Evolutionary conservation across 2,113 vertebrate species (phyloP).

Genomic region (Nerophis lumbriciformis): DNA sequence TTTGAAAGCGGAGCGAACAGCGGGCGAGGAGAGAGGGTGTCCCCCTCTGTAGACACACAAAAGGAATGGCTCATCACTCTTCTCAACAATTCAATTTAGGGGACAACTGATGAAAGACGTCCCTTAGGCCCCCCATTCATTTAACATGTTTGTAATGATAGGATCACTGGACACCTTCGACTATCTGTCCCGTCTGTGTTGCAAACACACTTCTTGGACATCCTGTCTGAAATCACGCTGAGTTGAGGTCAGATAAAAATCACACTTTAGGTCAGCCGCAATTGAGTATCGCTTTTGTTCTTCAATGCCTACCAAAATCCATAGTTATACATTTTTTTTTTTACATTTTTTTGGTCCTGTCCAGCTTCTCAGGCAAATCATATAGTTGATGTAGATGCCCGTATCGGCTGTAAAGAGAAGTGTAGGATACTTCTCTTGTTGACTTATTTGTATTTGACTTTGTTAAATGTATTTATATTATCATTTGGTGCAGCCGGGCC

Average conservation of each 20-base stretch:
- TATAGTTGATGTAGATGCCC: too few species aligned
- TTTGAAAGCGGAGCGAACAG: conserved; percentile 46
- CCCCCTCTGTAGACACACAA: conserved; percentile 45
- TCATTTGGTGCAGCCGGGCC: too few species aligned
- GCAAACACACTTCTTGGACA: conserved; percentile 32
- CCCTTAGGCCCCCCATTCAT: conserved; percentile 45
- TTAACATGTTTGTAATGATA: conserved; percentile 39
- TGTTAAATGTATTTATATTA: too few species aligned
- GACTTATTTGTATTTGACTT: too few species aligned
- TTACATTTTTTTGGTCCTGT: too few species aligned
- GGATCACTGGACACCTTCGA: conserved; percentile 20
- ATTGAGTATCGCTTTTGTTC: too few species aligned
- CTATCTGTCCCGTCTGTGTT: conserved; percentile 14
- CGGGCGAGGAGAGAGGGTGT: conserved; percentile 36
- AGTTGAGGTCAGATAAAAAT: conserved; percentile 46
- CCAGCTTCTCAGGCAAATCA: too few species aligned
- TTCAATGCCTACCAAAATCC: too few species aligned
- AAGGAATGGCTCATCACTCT: conserved; percentile 45
- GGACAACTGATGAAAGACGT: conserved; percentile 38
- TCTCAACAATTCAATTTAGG: conserved; percentile 46
- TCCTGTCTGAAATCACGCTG: conserved; percentile 26
- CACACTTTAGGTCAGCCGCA: background rate
- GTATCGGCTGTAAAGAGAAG: too few species aligned
- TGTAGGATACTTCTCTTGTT: too few species aligned
- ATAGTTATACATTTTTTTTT: too few species aligned